These are phyloP conservation scores for Troglohyphantes excavatus DNA, from an alignment of 2,888 invertebrate species.

Conservation along the genomic window DNA sequence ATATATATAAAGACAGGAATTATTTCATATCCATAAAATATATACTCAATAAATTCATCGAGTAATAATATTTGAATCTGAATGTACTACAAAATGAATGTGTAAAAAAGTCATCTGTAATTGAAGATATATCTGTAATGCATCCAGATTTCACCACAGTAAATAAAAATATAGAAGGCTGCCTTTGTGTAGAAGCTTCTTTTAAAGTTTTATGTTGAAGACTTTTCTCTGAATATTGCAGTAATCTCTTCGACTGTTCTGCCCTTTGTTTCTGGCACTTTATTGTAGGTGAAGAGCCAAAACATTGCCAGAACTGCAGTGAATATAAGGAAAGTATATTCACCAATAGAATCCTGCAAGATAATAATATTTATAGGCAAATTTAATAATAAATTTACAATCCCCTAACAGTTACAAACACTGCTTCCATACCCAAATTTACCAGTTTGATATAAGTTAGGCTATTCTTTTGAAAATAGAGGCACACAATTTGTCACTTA, in stretches of 20 bases:
- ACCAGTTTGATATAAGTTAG: background rate
- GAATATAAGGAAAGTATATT: conserved; percentile 91
- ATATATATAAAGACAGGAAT: conserved; percentile 18
- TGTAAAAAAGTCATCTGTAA: background rate
- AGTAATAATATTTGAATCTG: conserved; percentile 5
- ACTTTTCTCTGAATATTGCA: conserved; percentile 88
- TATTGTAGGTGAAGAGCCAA: conserved; percentile 89
- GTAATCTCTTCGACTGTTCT: conserved; percentile 92
- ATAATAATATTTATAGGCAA: background rate
- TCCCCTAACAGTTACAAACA: background rate
- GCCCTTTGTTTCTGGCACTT: conserved; percentile 95
- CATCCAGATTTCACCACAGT: conserved; percentile 2
- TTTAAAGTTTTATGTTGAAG: conserved; percentile 54
- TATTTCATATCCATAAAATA: conserved; percentile 36
- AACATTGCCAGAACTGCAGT: conserved; percentile 88
- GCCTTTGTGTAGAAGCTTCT: background rate
- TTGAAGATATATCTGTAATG: background rate
- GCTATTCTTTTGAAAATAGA: too few relatives aligned
- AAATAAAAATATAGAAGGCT: conserved; percentile 24
- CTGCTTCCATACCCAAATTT: background rate
- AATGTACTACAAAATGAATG: background rate
- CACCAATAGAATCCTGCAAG: conserved; percentile 85
- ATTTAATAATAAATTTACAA: background rate
- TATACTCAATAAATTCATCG: conserved; percentile 16
- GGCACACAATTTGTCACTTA: too few relatives aligned